A percentile compares a stretch with the other conserved stretches of the same genome.
phyloP scores from a whole-genome alignment of 2,888 invertebrate species.

The Apotomis turbidana region DNA sequence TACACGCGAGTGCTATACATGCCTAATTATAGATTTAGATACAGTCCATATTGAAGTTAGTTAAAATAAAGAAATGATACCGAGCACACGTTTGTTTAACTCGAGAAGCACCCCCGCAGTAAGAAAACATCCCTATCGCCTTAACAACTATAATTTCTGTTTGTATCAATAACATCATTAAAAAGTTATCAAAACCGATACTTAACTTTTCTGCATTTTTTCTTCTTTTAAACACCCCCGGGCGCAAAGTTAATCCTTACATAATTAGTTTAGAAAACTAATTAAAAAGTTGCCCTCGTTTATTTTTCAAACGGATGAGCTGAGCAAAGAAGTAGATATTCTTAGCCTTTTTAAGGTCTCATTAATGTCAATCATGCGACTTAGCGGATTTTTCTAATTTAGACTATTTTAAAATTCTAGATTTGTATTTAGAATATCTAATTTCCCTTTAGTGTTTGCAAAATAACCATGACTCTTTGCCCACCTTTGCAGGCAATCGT shows the following conservation, averaged over 20 bases:
- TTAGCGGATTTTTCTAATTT: no score
- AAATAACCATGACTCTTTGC: no score
- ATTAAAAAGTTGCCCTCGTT: slow-evolving; percentile 38
- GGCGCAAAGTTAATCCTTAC: slow-evolving; percentile 26
- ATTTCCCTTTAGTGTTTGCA: no score
- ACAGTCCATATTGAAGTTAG: slow-evolving; percentile 1
- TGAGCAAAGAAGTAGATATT: neutral
- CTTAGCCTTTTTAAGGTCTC: neutral
- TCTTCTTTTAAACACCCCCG: slow-evolving; percentile 17
- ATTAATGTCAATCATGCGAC: no score
- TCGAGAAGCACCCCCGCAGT: no score
- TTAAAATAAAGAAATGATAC: no score
- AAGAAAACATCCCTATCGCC: no score
- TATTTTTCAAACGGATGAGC: slow-evolving; percentile 25
- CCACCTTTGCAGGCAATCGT: no score
- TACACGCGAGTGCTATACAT: neutral
- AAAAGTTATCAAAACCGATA: neutral
- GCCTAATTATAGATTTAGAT: neutral
- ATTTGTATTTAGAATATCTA: no score
- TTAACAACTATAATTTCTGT: no score
- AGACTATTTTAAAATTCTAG: no score
- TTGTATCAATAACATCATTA: neutral
- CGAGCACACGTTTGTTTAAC: no score
- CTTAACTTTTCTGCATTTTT: slow-evolving; percentile 11
- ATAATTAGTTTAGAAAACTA: slow-evolving; percentile 39